Evolutionary conservation across 2,888 invertebrate species (phyloP).

Genomic region (Keiferia lycopersicella): DNA sequence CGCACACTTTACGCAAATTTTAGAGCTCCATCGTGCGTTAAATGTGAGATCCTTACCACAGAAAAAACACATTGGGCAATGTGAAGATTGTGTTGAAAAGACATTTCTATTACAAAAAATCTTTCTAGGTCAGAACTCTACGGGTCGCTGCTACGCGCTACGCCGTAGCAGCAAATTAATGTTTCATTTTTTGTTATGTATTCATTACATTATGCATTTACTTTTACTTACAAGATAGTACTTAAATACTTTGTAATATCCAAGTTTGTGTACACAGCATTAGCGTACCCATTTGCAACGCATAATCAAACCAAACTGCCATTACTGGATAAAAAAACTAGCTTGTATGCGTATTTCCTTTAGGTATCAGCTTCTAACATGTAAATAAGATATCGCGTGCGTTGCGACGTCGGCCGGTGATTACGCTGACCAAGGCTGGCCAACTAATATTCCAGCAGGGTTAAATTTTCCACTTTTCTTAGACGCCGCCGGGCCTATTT

Average conservation of each 20-base stretch:
- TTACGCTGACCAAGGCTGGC: slow-evolving; percentile 50
- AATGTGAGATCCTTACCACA: background rate
- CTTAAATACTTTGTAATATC: too few relatives aligned
- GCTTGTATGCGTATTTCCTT: background rate
- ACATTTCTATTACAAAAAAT: background rate
- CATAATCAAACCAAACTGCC: background rate
- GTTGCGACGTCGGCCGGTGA: slow-evolving; percentile 34
- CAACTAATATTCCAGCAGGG: too few relatives aligned
- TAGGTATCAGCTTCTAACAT: background rate
- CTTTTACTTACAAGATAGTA: background rate
- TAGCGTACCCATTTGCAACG: background rate
- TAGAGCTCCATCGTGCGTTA: too few relatives aligned
- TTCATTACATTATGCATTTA: background rate
- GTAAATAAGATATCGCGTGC: slow-evolving; percentile 36
- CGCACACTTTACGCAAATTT: too few relatives aligned
- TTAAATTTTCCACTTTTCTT: too few relatives aligned
- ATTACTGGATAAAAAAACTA: background rate
- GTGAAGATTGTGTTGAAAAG: too few relatives aligned
- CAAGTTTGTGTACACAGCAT: background rate
- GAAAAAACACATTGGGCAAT: too few relatives aligned
- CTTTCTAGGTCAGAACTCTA: background rate
- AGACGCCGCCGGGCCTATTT: too few relatives aligned
- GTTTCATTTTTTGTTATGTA: background rate
- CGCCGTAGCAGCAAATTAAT: background rate
- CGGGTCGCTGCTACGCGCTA: background rate